Evolutionary conservation across 2,797 vertebrate genomes (phyloP).

Genomic region (Eospalax fontanierii): DNA sequence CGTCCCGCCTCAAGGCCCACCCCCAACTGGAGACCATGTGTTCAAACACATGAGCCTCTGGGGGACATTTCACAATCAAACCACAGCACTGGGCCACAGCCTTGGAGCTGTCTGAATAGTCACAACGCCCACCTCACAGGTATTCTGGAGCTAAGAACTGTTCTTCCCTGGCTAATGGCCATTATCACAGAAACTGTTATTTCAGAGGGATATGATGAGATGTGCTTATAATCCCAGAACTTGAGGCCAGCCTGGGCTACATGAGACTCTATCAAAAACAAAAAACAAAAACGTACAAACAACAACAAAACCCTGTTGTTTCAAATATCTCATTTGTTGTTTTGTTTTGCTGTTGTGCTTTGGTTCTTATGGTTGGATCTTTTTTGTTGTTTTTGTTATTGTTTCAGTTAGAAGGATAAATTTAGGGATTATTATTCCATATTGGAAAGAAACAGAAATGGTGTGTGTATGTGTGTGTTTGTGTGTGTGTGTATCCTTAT

Average conservation of each 20-base stretch:
- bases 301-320: not conserved
- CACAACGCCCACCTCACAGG: not conserved
- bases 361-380: too few relatives aligned
- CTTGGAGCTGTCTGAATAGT: not conserved
- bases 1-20: too few relatives aligned
- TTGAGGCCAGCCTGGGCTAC: not conserved
- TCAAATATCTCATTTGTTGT: not conserved
- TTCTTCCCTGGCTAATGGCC: not conserved
- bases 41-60: not conserved
- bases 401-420: slow-evolving; percentile 18
- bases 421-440: not conserved
- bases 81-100: not conserved
- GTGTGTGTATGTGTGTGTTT: not conserved
- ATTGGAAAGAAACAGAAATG: not conserved
- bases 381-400: not conserved
- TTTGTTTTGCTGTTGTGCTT: not conserved
- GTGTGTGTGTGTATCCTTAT: not conserved
- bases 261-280: not conserved
- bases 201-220: not conserved
- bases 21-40: not conserved
- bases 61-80: not conserved
- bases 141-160: not conserved
- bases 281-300: not conserved
- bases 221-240: not conserved
- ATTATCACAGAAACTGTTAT: not conserved